Evolutionary conservation across 2,113 vertebrate genomes (phyloP).

Genomic region (Terrapene triunguis): DNA sequence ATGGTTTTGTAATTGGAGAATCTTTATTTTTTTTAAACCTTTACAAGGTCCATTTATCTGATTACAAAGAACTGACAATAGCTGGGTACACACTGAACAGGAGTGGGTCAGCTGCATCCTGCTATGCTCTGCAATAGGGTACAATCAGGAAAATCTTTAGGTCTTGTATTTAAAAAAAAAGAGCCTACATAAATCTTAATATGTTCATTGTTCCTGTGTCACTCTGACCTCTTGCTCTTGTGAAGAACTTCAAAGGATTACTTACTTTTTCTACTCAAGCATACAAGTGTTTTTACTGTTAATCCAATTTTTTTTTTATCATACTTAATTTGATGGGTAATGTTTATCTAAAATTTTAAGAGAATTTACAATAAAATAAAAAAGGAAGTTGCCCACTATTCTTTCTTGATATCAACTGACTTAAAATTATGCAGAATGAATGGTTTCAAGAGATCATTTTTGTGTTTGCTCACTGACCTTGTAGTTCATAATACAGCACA

Average conservation of each 20-base stretch:
- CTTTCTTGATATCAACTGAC: background rate
- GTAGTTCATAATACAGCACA: background rate
- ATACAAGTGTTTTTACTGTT: background rate
- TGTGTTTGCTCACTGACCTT: background rate
- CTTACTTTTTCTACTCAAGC: background rate
- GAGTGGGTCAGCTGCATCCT: accelerated
- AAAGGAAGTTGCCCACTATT: background rate
- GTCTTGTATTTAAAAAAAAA: background rate
- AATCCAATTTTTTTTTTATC: background rate
- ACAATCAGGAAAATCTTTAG: background rate
- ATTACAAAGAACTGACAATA: background rate
- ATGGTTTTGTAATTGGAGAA: background rate
- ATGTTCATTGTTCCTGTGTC: background rate
- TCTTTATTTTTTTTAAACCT: background rate
- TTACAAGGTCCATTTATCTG: background rate
- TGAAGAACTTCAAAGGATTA: background rate
- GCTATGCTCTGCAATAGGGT: background rate
- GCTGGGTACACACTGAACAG: background rate
- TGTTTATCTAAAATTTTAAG: background rate
- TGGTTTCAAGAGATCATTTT: background rate
- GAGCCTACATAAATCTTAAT: background rate
- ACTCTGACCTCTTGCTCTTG: background rate
- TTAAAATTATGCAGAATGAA: background rate
- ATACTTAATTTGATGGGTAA: background rate
- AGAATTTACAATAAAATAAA: background rate